Evolutionary conservation across 2,113 vertebrate species (phyloP).

Genomic region (Columbina picui): DNA sequence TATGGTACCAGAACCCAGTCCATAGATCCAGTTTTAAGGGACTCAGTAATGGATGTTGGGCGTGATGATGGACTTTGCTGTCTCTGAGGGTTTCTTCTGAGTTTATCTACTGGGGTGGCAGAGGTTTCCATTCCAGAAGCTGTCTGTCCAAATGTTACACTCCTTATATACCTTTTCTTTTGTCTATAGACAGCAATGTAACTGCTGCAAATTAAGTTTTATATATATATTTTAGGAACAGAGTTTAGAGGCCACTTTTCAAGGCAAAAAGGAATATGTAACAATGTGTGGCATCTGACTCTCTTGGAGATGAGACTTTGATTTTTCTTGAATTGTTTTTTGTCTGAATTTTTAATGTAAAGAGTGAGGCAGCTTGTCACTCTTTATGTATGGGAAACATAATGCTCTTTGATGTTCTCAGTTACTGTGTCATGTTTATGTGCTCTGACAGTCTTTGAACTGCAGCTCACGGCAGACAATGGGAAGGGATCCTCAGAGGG

Average conservation of each 20-base stretch:
- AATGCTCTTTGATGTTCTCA: slow-evolving; percentile 67
- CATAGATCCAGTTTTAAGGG: neutral
- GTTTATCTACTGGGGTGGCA: neutral
- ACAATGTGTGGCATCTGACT: neutral
- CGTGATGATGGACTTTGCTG: neutral
- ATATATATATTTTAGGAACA: neutral
- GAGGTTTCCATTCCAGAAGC: neutral
- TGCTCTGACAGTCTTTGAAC: slow-evolving; percentile 64
- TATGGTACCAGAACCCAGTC: neutral
- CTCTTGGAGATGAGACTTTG: slow-evolving; percentile 37
- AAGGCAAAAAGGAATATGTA: neutral
- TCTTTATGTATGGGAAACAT: slow-evolving; percentile 63
- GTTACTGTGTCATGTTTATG: slow-evolving; percentile 68
- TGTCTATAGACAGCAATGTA: neutral
- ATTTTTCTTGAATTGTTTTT: slow-evolving; percentile 57
- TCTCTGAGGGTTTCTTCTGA: neutral
- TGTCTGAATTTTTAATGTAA: slow-evolving; percentile 59
- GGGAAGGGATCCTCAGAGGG: neutral
- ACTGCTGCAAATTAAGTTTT: neutral
- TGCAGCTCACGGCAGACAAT: slow-evolving; percentile 15
- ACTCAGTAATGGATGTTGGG: neutral
- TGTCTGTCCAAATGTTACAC: neutral
- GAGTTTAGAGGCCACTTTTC: slow-evolving; percentile 48
- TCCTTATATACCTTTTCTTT: neutral
- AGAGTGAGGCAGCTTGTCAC: slow-evolving; percentile 50